Percentiles rank a stretch among this genome's conserved stretches.
These are phyloP conservation scores for Umimayanthus chanpuru DNA, from an alignment of 92 coral and sea anemone species.

Conservation along the genomic window DNA sequence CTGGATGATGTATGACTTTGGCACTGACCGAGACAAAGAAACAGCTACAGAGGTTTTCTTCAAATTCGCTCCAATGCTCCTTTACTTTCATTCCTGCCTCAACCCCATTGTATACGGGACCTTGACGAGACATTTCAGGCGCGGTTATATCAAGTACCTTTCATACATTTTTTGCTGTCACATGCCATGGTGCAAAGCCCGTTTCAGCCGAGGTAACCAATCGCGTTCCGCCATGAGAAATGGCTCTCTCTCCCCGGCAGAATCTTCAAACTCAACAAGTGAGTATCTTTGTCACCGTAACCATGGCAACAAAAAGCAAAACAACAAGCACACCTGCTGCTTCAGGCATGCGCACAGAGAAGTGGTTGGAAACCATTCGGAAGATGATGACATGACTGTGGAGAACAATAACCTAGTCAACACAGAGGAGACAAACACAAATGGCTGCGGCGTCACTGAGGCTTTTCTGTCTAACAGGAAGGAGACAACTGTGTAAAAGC, in stretches of 20 bases:
- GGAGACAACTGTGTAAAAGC: conserved; percentile 28
- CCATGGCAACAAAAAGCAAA: not conserved
- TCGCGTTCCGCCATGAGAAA: not conserved
- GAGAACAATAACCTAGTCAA: conserved; percentile 4
- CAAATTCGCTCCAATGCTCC: conserved; percentile 70
- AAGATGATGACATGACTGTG: not conserved
- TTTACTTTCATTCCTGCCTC: conserved; percentile 86
- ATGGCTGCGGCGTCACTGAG: not conserved
- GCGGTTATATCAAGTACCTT: conserved; percentile 78
- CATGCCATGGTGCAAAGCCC: not conserved
- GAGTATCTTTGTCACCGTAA: not conserved
- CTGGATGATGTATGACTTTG: conserved; percentile 96
- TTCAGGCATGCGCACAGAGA: conserved; percentile 27
- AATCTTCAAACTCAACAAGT: not conserved
- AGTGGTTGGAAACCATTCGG: not conserved
- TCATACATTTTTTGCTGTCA: conserved; percentile 69
- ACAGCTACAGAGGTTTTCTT: conserved; percentile 64
- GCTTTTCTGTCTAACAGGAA: not conserved
- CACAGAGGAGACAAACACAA: not conserved
- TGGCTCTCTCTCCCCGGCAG: not conserved
- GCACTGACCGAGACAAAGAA: conserved; percentile 58
- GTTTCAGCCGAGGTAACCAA: not conserved
- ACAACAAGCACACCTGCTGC: not conserved
- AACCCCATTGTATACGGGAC: conserved; percentile 94
- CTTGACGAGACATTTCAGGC: conserved; percentile 85